Conservation (phyloP, 35 echinoderm and acorn worm genomes). For the Amphiura filiformis region DNA sequence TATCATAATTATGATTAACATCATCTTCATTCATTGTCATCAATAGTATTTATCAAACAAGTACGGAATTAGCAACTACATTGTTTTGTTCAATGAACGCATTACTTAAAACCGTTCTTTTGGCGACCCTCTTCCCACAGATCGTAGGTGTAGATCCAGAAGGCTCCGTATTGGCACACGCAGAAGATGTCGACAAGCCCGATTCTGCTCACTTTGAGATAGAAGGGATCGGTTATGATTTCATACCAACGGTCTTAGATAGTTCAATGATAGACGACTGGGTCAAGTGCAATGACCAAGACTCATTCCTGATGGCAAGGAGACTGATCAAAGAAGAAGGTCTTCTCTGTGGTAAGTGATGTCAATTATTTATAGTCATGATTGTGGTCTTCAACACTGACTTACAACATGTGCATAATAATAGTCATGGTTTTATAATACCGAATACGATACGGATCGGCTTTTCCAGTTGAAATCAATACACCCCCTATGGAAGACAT, state of each 20-base stretch:
- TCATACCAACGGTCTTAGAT: slow-evolving; percentile 83
- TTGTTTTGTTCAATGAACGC: background rate
- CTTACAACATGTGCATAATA: too few relatives aligned
- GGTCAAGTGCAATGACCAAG: slow-evolving; percentile 78
- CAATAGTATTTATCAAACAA: background rate
- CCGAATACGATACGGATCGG: too few relatives aligned
- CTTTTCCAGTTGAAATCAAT: too few relatives aligned
- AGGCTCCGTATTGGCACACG: background rate
- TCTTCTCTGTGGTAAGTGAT: slow-evolving; percentile 89
- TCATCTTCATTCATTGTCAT: background rate
- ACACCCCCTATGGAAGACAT: too few relatives aligned
- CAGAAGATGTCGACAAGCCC: background rate
- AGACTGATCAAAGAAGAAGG: slow-evolving; percentile 88
- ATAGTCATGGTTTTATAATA: too few relatives aligned
- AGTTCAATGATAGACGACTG: slow-evolving; percentile 68
- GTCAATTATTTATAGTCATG: too few relatives aligned
- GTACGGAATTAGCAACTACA: background rate
- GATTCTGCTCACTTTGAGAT: slow-evolving; percentile 64
- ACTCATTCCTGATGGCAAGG: slow-evolving; percentile 81
- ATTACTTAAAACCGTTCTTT: too few relatives aligned
- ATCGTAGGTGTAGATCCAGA: slow-evolving; percentile 55
- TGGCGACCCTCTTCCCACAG: background rate
- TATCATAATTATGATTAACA: background rate
- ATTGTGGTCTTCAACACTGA: too few relatives aligned
- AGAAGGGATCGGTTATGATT: slow-evolving; percentile 95